phyloP scores from a whole-genome alignment of 2,113 vertebrate species.

The Mormoops blainvillei region DNA sequence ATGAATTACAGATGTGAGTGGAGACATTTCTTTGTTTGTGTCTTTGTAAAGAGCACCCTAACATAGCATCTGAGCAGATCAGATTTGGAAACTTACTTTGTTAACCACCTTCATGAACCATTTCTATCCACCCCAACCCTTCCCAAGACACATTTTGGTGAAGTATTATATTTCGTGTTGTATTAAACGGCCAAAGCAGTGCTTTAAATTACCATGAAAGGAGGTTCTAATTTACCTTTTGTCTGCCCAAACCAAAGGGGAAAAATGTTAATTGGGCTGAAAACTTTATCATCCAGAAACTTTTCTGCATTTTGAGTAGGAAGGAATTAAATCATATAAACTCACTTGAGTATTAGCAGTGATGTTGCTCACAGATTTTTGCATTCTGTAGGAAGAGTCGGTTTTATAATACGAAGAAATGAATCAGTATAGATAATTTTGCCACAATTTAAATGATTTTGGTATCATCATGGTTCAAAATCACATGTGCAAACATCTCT shows the following conservation, averaged over 20 bases:
- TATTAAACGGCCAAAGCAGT: neutral
- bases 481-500: neutral
- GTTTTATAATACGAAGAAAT: neutral
- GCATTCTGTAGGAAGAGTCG: neutral
- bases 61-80: neutral
- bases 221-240: neutral
- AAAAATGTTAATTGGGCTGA: neutral
- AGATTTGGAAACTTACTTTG: neutral
- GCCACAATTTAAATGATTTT: neutral
- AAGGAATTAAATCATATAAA: constrained; percentile 19
- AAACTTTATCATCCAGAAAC: neutral
- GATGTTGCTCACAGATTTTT: constrained; percentile 13
- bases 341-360: neutral
- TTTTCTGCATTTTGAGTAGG: constrained; percentile 12
- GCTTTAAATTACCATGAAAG: neutral
- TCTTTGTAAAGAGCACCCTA: neutral
- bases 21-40: neutral
- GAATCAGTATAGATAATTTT: constrained; percentile 6
- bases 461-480: constrained; percentile 2
- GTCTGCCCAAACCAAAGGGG: neutral
- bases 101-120: neutral
- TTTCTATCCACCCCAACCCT: neutral
- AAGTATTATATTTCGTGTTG: neutral
- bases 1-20: neutral
- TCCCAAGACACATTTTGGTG: neutral